Base-by-base conservation (phyloP, 2,888 invertebrate genomes). In the Chymomyza caudatula region DNA sequence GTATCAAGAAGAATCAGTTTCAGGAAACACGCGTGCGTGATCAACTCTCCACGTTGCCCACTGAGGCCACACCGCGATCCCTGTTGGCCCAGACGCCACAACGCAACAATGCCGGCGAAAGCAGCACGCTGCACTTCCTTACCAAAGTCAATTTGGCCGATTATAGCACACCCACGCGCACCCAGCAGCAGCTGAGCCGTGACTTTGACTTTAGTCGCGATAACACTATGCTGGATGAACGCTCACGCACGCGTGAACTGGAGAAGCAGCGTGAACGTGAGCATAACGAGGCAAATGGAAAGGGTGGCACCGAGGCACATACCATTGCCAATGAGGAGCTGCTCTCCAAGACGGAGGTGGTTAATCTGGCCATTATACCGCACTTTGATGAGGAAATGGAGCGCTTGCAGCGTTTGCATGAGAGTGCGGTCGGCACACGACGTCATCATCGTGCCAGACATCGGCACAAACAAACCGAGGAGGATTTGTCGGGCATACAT, bases 1-100 rank as follows among this genome's bases (percentile, higher is more conserved):
- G 91, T 67, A 90, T 91, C 51, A 90, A 90, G 62, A 91, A 91
- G 74, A 90, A 91, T 70, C 90, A 90, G 76, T 90, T 90, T 71
- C 89, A 89, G 63, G 89, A 90, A 75, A 90, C 90, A 47, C 87
- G 90, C 4, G 87, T 90, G n/a, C 89, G 90, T 42, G 90, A 90
- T 58, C 80, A 79, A 4, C 64, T 86, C 17, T 78, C 86, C 19
- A 70, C 85, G 54, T 73, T 78, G 1, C 82, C 65, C n/a, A 76
- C 82, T 0, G 88, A 88, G 44, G 71, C 80, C 3, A 67, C 82
- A 3, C 69, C 80, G n/a, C 81, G 76, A n/a, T 72, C 77, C 2
- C 62, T 80, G 52, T 56, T 71, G 11, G 64, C 72, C 1, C 81
- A 80, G 49, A 63, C 69, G 1, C 65, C 23, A 1, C 59, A 64